Base-by-base conservation (phyloP, 2,888 invertebrate species). In the Meta bourneti region DNA sequence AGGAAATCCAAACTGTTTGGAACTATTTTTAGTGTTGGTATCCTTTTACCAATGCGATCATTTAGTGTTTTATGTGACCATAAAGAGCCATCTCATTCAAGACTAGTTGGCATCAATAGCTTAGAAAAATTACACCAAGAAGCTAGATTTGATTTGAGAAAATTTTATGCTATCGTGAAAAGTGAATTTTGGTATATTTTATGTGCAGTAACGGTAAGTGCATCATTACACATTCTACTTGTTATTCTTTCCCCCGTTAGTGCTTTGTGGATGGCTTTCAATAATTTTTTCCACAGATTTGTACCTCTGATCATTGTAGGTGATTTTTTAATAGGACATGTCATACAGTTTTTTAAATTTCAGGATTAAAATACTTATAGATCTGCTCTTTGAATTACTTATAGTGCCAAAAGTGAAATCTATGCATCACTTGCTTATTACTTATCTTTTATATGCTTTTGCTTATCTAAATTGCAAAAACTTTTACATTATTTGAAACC, bases 121-220 rank as follows among this genome's bases (percentile, higher is more conserved):
- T 85, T 89, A 20, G 90, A 92, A 88, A 90, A 90, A 11, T 34
- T 90, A 16, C 90, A 90, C 34, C 91, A 92, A 87, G 93, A 93
- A 80, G 81, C 85, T 78, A 72, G 93, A 93, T 98, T 98, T 95
- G 97, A 98, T 94, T 98, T 98, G 98, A 95, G 95, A 34, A 96
- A 96, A 92, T 96, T 98, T 93, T 96, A 97, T 95, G 94, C 95
- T 16, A 97, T 98, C 94, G 95, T 98, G 2, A 95, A 96, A 94
- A 97, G 97, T 49, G 97, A 98, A 94, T 95, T 97, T 92, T 97
- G 97, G 96, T 96, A 97, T 93, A 96, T 98, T 85, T 94, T 97
- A 7, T 96, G 97, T 88, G 98, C 98, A 90, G 96, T 98, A 94
- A 96, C 96, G 94, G 98, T 98, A 95, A 96, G 97, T 96, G 34